Evolutionary conservation across 2,888 invertebrate genomes (phyloP).

Genomic region (Frankliniella intonsa): DNA sequence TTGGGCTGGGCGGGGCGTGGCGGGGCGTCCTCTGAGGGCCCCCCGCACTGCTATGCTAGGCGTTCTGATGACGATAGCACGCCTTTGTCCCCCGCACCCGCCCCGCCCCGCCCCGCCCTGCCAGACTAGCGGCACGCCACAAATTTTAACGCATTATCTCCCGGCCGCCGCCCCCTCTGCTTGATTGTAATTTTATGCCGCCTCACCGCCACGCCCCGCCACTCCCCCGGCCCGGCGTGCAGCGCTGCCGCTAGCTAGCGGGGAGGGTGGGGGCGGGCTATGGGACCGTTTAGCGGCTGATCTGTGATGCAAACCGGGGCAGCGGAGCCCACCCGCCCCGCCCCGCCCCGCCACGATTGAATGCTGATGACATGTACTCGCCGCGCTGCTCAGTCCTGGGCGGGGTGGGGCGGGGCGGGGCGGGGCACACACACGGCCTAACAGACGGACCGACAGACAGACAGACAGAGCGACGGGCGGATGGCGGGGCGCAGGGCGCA

Average conservation of each 20-base stretch:
- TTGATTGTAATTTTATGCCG: slow-evolving; percentile 25
- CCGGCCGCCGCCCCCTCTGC: background rate
- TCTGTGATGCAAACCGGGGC: background rate
- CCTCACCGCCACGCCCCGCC: background rate
- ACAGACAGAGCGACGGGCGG: background rate
- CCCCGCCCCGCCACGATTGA: too few species aligned
- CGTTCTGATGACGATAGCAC: background rate
- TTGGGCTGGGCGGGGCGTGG: too few species aligned
- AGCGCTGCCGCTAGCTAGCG: background rate
- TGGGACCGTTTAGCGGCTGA: background rate
- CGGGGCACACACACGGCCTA: background rate
- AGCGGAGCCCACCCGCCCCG: too few species aligned
- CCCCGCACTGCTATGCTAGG: background rate
- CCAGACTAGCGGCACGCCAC: background rate
- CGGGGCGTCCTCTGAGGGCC: too few species aligned
- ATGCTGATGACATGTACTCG: too few species aligned
- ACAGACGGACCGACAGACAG: background rate
- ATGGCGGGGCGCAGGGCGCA: too few species aligned
- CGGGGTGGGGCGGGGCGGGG: background rate
- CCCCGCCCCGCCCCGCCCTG: too few species aligned
- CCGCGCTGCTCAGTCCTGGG: background rate
- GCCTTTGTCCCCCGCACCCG: background rate
- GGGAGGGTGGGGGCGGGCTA: background rate
- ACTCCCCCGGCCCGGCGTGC: background rate
- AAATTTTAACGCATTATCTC: slow-evolving; percentile 25